phyloP scores from a whole-genome alignment of 2,113 vertebrate species.

The Sceloporus tristichus region DNA sequence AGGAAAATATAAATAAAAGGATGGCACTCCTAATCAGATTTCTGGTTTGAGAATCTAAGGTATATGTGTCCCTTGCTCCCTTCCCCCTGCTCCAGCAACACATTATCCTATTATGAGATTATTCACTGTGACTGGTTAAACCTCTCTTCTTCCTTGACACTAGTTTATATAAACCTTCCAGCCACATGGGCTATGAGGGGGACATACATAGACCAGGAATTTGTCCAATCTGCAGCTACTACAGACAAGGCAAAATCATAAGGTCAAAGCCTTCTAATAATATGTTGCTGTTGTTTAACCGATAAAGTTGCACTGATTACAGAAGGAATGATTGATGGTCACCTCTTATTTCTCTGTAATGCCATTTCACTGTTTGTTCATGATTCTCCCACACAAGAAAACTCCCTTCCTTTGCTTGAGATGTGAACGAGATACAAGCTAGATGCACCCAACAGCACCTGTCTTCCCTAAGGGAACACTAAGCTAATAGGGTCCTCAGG shows the following conservation, averaged over 20 bases:
- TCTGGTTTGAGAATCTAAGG: neutral
- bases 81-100: neutral
- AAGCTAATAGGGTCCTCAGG: neutral
- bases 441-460: neutral
- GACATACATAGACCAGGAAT: neutral
- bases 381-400: neutral
- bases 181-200: neutral
- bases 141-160: slow-evolving; percentile 2
- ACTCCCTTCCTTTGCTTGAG: neutral
- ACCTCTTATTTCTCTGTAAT: neutral
- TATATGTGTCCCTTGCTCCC: neutral
- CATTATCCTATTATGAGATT: slow-evolving; percentile 13
- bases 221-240: neutral
- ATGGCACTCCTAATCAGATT: neutral
- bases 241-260: neutral
- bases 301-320: neutral
- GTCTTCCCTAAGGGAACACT: neutral
- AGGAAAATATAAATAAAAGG: too few relatives aligned
- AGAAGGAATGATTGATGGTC: neutral
- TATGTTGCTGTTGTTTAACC: neutral
- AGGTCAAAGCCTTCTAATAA: slow-evolving; percentile 1
- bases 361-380: neutral
- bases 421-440: neutral
- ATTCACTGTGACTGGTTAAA: slow-evolving; percentile 2
- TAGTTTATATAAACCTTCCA: neutral